Percentiles rank a stretch among this genome's conserved stretches.
phyloP scores from a whole-genome alignment of 1,140 invertebrate genomes.

The Telenomus remus region DNA sequence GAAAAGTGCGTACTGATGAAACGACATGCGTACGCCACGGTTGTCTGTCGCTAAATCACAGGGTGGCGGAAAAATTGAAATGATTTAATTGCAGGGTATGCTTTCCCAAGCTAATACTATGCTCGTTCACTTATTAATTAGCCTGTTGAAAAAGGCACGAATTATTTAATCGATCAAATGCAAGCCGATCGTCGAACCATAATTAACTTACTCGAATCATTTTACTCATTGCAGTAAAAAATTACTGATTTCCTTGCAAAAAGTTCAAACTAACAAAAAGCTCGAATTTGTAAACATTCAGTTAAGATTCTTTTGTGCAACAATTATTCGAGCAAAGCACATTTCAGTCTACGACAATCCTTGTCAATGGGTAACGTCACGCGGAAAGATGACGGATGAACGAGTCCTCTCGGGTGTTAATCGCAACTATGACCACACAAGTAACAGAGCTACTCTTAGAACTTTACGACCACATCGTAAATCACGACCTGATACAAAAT shows the following conservation, averaged over 20 bases:
- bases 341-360: constrained; percentile 42
- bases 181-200: constrained; percentile 6
- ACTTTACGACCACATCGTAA: constrained; percentile 53
- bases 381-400: constrained; percentile 58
- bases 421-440: constrained; percentile 52
- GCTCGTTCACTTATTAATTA: constrained; percentile 11
- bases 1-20: constrained; percentile 10
- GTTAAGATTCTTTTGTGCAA: no score
- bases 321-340: constrained; percentile 34
- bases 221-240: constrained; percentile 4
- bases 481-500: constrained; percentile 53
- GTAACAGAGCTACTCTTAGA: constrained; percentile 50
- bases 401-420: constrained; percentile 50
- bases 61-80: neutral
- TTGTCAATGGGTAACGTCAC: constrained; percentile 55
- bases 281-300: no score
- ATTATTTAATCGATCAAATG: constrained; percentile 21
- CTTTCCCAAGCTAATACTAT: neutral
- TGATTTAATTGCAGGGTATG: constrained; percentile 17
- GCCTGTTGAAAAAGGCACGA: constrained; percentile 3
- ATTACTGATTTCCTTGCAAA: neutral
- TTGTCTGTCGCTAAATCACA: no score
- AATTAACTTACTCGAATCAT: constrained; percentile 23
- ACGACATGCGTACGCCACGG: neutral
- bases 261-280: no score